phyloP scores from a whole-genome alignment of 2,797 vertebrate species.

The Mallotus villosus region DNA sequence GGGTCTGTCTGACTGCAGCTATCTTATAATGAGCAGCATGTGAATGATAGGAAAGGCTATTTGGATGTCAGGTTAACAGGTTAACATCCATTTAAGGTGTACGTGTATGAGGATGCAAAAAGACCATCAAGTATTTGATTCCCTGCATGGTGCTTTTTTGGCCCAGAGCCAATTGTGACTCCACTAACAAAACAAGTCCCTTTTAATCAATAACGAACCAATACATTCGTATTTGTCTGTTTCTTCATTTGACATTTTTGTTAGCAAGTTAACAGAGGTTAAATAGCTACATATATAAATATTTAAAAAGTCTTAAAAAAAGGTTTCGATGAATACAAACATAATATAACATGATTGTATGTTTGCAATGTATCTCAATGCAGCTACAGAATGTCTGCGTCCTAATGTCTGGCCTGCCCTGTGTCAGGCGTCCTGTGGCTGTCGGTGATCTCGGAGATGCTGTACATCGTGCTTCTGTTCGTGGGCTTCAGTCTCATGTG shows the following conservation, averaged over 20 bases:
- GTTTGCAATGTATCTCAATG: neutral
- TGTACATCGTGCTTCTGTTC: slow-evolving; percentile 90
- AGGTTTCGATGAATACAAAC: too few species aligned
- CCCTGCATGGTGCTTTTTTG: neutral
- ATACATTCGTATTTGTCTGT: neutral
- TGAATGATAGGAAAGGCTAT: neutral
- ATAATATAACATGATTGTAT: too few species aligned
- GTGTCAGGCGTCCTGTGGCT: slow-evolving; percentile 91
- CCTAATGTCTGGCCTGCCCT: neutral
- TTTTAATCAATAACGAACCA: neutral
- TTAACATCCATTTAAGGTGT: neutral
- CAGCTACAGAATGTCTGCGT: neutral
- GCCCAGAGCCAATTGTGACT: neutral
- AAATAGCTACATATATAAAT: too few species aligned
- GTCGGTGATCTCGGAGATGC: slow-evolving; percentile 91
- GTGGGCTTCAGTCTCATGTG: slow-evolving; percentile 98
- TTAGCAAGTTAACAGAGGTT: too few species aligned
- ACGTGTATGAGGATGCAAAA: neutral
- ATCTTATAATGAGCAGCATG: slow-evolving; percentile 1
- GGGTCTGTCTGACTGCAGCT: neutral
- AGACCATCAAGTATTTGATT: neutral
- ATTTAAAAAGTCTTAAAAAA: too few species aligned
- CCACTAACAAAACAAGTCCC: neutral
- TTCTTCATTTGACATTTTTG: too few species aligned
- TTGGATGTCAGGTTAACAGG: slow-evolving; percentile 10